These are phyloP conservation scores for Acrossocheilus wenchowensis DNA, from an alignment of 2,797 vertebrate species.

Conservation along the genomic window DNA sequence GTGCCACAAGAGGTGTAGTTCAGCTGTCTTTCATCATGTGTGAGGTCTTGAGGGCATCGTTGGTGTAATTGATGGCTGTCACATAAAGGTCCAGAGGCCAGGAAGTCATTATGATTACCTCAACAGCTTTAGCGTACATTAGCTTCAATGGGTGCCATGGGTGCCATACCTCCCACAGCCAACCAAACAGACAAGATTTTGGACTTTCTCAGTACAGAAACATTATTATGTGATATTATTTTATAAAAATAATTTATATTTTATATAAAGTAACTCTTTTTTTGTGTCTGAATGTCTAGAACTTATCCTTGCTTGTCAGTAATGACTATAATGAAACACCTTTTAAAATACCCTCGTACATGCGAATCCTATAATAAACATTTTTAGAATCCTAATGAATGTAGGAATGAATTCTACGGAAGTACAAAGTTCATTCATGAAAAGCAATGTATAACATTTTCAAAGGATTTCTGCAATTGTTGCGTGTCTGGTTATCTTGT, in stretches of 20 bases:
- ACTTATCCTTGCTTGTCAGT: background rate
- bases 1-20: background rate
- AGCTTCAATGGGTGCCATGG: background rate
- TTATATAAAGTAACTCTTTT: background rate
- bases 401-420: background rate
- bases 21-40: constrained; percentile 4
- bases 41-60: constrained; percentile 2
- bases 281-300: background rate
- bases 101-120: background rate
- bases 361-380: background rate
- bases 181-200: background rate
- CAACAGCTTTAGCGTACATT: background rate
- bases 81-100: background rate
- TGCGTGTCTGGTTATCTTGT: background rate
- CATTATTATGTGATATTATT: background rate
- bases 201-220: background rate
- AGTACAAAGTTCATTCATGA: background rate
- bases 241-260: background rate
- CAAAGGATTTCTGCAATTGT: background rate
- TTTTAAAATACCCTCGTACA: background rate
- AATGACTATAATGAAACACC: background rate
- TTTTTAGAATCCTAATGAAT: background rate
- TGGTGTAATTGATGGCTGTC: constrained; percentile 9
- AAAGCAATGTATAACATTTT: background rate
- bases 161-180: background rate